Conservation (phyloP, 2,888 invertebrate genomes). For the Drosophila kuntzei region DNA sequence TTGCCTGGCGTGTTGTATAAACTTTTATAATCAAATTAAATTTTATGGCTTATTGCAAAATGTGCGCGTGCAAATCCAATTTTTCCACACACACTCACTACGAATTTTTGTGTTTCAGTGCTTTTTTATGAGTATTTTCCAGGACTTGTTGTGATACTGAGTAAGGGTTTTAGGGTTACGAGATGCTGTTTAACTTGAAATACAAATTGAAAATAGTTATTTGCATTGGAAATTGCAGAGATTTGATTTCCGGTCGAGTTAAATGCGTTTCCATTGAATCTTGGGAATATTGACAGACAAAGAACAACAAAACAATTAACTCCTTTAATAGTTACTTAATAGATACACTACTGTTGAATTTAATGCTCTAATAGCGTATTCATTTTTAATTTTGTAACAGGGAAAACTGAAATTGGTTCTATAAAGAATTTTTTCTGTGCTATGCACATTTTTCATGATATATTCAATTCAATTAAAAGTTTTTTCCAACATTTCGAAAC, state of each 20-base stretch:
- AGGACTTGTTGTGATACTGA: background rate
- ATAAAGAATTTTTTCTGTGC: too few relatives aligned
- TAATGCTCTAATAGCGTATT: too few relatives aligned
- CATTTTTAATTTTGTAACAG: too few relatives aligned
- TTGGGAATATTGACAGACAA: background rate
- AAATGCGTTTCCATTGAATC: background rate
- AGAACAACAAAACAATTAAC: background rate
- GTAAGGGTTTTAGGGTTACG: conserved; percentile 7
- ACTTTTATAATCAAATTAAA: conserved; percentile 81
- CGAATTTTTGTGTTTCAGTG: conserved; percentile 27
- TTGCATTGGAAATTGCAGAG: conserved; percentile 4
- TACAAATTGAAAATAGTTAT: conserved; percentile 37
- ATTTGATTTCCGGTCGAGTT: conserved; percentile 10
- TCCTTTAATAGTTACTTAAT: background rate
- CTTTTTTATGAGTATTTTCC: conserved; percentile 15
- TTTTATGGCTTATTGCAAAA: conserved; percentile 79
- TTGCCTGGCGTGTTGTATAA: conserved; percentile 63
- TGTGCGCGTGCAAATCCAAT: conserved; percentile 78
- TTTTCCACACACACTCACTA: conserved; percentile 47
- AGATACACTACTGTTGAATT: too few relatives aligned
- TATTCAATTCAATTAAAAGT: background rate
- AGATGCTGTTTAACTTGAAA: conserved; percentile 22
- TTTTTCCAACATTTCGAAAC: background rate
- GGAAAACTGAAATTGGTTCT: too few relatives aligned
- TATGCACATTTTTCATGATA: background rate